Conservation (phyloP, 2,888 invertebrate genomes). For the Holacanthella duospinosa region DNA sequence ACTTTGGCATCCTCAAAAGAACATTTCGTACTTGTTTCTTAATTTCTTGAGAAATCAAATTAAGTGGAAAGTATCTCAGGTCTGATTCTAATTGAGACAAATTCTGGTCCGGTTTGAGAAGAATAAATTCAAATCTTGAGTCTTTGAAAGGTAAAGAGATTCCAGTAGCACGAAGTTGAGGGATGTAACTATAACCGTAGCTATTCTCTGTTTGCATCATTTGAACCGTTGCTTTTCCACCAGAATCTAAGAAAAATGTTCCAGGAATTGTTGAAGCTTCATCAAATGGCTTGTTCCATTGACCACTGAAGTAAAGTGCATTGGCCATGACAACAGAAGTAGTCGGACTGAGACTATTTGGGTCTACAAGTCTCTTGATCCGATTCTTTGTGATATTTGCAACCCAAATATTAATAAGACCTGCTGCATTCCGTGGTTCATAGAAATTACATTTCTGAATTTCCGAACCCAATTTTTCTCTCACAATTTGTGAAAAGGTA, state of each 20-base stretch:
- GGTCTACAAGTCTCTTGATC: slow-evolving; percentile 14
- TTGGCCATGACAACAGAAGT: slow-evolving; percentile 19
- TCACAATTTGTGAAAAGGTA: slow-evolving; percentile 7
- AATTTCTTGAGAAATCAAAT: slow-evolving; percentile 13
- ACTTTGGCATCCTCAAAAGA: slow-evolving; percentile 23
- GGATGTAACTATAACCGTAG: slow-evolving; percentile 18
- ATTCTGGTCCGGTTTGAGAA: slow-evolving; percentile 18
- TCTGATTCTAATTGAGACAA: slow-evolving; percentile 13
- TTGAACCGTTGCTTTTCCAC: slow-evolving; percentile 6
- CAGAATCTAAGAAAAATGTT: background rate
- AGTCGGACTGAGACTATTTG: background rate
- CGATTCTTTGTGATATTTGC: slow-evolving; percentile 13
- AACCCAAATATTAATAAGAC: slow-evolving; percentile 20
- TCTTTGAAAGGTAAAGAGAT: slow-evolving; percentile 26
- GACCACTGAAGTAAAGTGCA: slow-evolving; percentile 21
- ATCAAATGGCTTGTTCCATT: slow-evolving; percentile 23
- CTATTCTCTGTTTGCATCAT: slow-evolving; percentile 20
- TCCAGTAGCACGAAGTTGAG: slow-evolving; percentile 16
- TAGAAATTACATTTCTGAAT: slow-evolving; percentile 12
- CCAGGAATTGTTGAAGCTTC: background rate
- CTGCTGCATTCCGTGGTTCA: slow-evolving; percentile 6
- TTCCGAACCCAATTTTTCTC: slow-evolving; percentile 8
- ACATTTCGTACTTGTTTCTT: slow-evolving; percentile 17
- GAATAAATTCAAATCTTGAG: slow-evolving; percentile 21
- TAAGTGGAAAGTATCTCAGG: slow-evolving; percentile 13